Conservation (phyloP, 2,888 invertebrate species). For the Drosophila prolongata region DNA sequence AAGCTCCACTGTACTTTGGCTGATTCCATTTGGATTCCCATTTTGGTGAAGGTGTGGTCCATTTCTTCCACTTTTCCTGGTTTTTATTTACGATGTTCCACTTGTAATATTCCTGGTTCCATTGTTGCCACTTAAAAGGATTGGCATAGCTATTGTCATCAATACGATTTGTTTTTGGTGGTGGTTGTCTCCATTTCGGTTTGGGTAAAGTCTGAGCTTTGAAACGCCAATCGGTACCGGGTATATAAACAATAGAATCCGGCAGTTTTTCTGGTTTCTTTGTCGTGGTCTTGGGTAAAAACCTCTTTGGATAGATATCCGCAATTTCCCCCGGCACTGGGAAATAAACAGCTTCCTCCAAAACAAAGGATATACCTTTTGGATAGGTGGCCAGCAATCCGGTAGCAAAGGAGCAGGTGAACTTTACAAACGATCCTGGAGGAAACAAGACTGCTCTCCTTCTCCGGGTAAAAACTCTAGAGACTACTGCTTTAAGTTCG, state of each 20-base stretch:
- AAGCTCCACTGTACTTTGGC: not conserved
- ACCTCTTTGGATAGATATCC: slow-evolving; percentile 79
- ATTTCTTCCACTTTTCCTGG: slow-evolving; percentile 58
- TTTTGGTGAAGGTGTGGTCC: slow-evolving; percentile 62
- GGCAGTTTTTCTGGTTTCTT: slow-evolving; percentile 49
- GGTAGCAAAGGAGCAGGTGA: slow-evolving; percentile 73
- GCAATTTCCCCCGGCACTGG: slow-evolving; percentile 70
- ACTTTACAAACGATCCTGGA: slow-evolving; percentile 75
- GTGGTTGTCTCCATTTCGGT: slow-evolving; percentile 43
- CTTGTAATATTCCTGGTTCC: slow-evolving; percentile 40
- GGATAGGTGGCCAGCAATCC: slow-evolving; percentile 74
- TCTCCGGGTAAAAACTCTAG: slow-evolving; percentile 68
- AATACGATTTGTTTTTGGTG: slow-evolving; percentile 66
- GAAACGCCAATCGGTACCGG: slow-evolving; percentile 76
- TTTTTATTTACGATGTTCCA: slow-evolving; percentile 15
- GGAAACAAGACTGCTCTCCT: slow-evolving; percentile 80
- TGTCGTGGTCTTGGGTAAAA: slow-evolving; percentile 62
- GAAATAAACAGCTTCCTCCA: slow-evolving; percentile 80
- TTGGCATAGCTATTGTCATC: slow-evolving; percentile 51
- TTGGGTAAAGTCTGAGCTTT: slow-evolving; percentile 69
- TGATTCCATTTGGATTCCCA: slow-evolving; percentile 40
- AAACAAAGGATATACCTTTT: slow-evolving; percentile 69
- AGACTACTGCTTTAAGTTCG: slow-evolving; percentile 20
- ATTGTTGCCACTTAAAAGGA: slow-evolving; percentile 68
- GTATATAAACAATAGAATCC: slow-evolving; percentile 69